These are phyloP conservation scores for Drosophila ogumai DNA, from an alignment of 1,140 invertebrate species.

Conservation along the genomic window DNA sequence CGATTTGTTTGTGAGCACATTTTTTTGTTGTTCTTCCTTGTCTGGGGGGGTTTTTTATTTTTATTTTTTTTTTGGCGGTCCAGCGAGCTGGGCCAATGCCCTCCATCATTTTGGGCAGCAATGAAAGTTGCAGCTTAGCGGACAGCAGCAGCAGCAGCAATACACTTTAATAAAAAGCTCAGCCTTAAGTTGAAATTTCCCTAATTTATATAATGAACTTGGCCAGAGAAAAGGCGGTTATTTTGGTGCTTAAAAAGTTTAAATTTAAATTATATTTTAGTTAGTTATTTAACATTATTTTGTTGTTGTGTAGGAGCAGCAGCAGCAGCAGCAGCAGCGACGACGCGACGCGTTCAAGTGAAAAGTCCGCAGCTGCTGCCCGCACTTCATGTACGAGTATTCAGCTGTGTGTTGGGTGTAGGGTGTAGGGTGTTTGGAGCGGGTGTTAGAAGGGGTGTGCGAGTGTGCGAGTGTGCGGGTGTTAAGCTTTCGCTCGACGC, in stretches of 20 bases:
- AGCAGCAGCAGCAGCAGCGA: not conserved
- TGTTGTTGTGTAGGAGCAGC: not conserved
- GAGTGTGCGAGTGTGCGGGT: constrained; percentile 26
- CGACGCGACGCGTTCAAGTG: constrained; percentile 51
- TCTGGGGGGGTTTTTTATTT: constrained; percentile 8
- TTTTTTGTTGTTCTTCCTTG: constrained; percentile 3
- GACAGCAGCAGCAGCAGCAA: constrained; percentile 9
- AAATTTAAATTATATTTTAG: not conserved
- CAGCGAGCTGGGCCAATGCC: constrained; percentile 40
- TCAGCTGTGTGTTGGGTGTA: constrained; percentile 5
- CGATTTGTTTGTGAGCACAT: constrained; percentile 72
- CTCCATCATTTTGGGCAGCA: constrained; percentile 44
- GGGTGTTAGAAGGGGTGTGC: not conserved
- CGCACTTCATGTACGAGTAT: constrained; percentile 42
- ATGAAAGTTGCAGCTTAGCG: constrained; percentile 62
- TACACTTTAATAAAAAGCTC: not conserved
- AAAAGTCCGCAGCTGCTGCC: constrained; percentile 61
- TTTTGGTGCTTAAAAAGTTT: not conserved
- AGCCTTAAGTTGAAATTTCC: not conserved
- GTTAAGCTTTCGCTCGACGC: constrained; percentile 68
- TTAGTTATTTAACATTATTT: not conserved
- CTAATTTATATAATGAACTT: not conserved
- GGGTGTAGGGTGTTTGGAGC: not conserved
- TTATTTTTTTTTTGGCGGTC: constrained; percentile 2
- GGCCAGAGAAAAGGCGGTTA: too few relatives aligned